A percentile compares a stretch with the other conserved stretches of the same genome.
These are phyloP conservation scores for Crotalus horridus DNA, from an alignment of 2,113 vertebrate species.

Conservation along the genomic window DNA sequence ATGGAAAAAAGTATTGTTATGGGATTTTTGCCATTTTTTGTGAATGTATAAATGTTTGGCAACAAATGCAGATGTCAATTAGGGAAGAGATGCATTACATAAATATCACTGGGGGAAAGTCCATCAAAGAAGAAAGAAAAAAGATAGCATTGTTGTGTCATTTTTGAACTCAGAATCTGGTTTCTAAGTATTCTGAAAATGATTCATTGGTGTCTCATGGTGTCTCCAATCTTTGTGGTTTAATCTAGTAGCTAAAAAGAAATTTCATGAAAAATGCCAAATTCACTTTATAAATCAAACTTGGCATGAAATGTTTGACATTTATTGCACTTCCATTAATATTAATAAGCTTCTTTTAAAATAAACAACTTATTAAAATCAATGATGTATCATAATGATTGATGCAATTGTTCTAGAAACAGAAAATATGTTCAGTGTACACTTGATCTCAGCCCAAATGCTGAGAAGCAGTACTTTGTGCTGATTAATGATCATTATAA, in stretches of 20 bases:
- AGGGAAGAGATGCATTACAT: neutral
- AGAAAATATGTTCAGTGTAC: neutral
- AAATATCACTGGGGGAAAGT: neutral
- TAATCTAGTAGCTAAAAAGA: conserved; percentile 1
- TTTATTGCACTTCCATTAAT: neutral
- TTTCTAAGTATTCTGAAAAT: neutral
- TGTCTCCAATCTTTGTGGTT: neutral
- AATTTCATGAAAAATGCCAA: conserved; percentile 39
- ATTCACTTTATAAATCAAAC: neutral
- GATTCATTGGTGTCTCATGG: neutral
- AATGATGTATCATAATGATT: neutral
- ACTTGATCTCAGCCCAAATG: neutral
- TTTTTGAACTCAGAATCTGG: neutral
- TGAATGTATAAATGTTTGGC: neutral
- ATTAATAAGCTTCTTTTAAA: neutral
- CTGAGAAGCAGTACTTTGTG: neutral
- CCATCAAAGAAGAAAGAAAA: neutral
- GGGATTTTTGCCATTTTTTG: neutral
- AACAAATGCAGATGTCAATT: neutral
- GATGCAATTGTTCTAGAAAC: neutral
- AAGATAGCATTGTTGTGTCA: neutral
- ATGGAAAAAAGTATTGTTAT: neutral
- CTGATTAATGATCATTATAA: neutral
- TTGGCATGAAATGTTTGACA: neutral
- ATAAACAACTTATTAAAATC: neutral